Evolutionary conservation across 1,140 invertebrate genomes (phyloP).

Genomic region (Wiebesia pumilae): DNA sequence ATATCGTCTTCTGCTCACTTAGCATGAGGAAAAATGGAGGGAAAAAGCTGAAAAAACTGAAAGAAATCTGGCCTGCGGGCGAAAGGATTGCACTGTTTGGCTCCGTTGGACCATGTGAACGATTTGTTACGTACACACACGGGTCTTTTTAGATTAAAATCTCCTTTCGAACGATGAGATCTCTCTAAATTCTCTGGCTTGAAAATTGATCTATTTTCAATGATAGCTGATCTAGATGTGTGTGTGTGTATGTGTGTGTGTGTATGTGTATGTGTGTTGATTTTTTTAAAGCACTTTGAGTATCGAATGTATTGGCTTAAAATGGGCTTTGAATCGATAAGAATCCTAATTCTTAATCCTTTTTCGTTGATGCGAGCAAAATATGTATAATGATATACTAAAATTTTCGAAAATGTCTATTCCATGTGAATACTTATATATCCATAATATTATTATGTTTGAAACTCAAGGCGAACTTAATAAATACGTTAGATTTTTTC

Average conservation of each 20-base stretch:
- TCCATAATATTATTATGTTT: neutral
- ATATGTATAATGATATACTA: neutral
- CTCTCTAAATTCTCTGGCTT: neutral
- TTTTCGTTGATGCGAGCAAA: neutral
- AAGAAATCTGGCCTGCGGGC: neutral
- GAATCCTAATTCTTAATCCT: constrained; percentile 33
- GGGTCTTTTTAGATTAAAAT: neutral
- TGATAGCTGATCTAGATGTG: neutral
- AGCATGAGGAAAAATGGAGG: neutral
- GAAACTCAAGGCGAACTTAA: neutral
- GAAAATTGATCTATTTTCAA: neutral
- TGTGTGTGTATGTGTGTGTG: no score
- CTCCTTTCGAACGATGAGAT: neutral
- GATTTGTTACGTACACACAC: neutral
- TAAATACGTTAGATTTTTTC: neutral
- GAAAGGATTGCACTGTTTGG: constrained; percentile 30
- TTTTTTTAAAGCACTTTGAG: neutral
- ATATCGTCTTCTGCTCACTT: neutral
- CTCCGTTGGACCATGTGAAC: neutral
- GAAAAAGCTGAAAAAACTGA: neutral
- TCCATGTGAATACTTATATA: neutral
- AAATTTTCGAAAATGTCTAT: neutral
- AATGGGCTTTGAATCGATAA: constrained; percentile 25
- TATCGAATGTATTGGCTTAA: neutral
- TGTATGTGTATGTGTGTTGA: neutral